Percentiles rank a stretch among this genome's conserved stretches.
phyloP scores from a whole-genome alignment of 2,797 vertebrate genomes.

The Zalophus californianus region DNA sequence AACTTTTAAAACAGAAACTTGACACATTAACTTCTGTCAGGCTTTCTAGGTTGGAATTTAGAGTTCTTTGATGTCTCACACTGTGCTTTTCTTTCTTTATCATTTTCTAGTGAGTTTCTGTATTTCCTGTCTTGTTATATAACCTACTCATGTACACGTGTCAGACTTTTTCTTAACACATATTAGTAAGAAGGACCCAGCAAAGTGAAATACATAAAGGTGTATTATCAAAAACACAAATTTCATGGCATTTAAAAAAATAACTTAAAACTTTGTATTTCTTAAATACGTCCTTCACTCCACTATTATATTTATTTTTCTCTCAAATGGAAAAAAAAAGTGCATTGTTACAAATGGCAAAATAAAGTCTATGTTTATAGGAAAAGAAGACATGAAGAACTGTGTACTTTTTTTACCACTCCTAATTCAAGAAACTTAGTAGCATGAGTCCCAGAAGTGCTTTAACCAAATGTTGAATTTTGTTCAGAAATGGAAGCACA shows the following conservation, averaged over 20 bases:
- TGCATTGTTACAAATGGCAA: not conserved
- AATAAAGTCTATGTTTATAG: not conserved
- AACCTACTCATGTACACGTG: constrained; percentile 32
- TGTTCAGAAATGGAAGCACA: not conserved
- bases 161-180: constrained; percentile 59
- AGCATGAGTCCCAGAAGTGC: not conserved
- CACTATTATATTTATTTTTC: not conserved
- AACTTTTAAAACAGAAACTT: constrained; percentile 76
- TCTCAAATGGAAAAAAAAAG: not conserved
- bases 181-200: constrained; percentile 57
- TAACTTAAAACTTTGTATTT: not conserved
- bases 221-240: constrained; percentile 46
- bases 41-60: constrained; percentile 70
- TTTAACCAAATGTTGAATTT: not conserved
- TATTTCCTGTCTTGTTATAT: constrained; percentile 78
- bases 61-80: constrained; percentile 74
- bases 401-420: not conserved
- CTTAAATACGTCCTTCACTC: not conserved
- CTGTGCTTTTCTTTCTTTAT: constrained; percentile 49
- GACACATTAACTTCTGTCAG: constrained; percentile 65
- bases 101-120: constrained; percentile 58
- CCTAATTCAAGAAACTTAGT: not conserved
- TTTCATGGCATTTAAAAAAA: constrained; percentile 30
- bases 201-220: constrained; percentile 61
- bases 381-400: not conserved